Evolutionary conservation across 1,140 invertebrate genomes (phyloP).

Genomic region (Planococcus citri): DNA sequence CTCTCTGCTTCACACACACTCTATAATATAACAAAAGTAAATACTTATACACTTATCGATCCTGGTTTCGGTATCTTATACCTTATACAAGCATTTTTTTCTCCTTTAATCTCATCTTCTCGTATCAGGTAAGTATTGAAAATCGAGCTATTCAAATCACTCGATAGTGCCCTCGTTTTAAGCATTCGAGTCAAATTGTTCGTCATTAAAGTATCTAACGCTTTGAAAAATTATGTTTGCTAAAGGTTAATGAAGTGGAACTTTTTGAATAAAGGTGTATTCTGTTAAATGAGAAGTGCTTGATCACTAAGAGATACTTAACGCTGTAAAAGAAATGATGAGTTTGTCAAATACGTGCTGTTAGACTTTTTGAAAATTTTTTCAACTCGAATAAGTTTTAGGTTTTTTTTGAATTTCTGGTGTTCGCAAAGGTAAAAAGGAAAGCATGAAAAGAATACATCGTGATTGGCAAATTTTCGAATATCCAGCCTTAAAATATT

Average conservation of each 20-base stretch:
- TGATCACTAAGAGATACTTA: background rate
- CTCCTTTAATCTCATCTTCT: background rate
- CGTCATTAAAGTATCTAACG: background rate
- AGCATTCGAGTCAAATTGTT: background rate
- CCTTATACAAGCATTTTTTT: background rate
- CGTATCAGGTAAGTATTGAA: background rate
- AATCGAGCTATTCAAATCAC: background rate
- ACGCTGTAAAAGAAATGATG: background rate
- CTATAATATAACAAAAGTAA: background rate
- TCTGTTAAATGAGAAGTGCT: slow-evolving; percentile 2
- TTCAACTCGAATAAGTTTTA: background rate
- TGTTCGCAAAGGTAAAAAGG: too few species aligned
- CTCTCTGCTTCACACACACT: too few species aligned
- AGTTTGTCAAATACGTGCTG: background rate
- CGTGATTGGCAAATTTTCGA: too few species aligned
- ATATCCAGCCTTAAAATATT: too few species aligned
- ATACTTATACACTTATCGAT: background rate
- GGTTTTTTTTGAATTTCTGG: too few species aligned
- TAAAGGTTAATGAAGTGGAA: background rate
- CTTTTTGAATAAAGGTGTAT: background rate
- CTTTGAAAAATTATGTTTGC: background rate
- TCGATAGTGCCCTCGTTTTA: background rate
- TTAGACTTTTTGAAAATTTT: background rate
- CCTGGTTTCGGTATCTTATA: background rate
- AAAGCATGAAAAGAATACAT: too few species aligned